These are phyloP conservation scores for Cerceris rybyensis DNA, from an alignment of 2,888 invertebrate species.

Conservation along the genomic window DNA sequence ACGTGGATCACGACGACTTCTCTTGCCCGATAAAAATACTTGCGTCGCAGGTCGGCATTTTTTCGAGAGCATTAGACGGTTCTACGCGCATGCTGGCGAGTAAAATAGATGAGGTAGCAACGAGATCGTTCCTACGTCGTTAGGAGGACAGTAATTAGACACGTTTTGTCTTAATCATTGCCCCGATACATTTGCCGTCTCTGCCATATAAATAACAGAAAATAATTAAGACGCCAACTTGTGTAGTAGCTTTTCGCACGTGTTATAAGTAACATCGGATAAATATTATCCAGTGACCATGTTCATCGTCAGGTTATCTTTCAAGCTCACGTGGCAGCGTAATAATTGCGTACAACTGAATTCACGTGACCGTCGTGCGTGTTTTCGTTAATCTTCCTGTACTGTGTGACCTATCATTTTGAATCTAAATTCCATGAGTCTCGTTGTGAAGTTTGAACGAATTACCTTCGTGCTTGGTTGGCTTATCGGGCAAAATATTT, in stretches of 20 bases:
- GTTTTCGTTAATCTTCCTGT: not conserved
- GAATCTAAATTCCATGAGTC: constrained; percentile 34
- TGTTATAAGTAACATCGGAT: constrained; percentile 5
- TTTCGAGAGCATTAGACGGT: constrained; percentile 14
- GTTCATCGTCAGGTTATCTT: not conserved
- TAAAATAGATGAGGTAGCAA: constrained; percentile 19
- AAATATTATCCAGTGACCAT: not conserved
- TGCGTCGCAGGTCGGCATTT: constrained; percentile 33
- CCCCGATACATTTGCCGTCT: not conserved
- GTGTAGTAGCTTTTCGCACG: not conserved
- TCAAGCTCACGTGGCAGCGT: constrained; percentile 16
- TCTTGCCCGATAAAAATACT: constrained; percentile 55
- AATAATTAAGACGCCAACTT: not conserved
- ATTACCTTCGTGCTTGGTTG: not conserved
- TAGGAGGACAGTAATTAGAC: constrained; percentile 36
- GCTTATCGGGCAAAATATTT: constrained; percentile 12
- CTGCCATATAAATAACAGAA: not conserved
- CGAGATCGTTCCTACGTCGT: constrained; percentile 38
- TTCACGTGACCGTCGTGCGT: constrained; percentile 30
- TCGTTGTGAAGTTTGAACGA: not conserved
- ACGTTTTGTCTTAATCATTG: constrained; percentile 4
- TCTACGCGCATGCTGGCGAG: constrained; percentile 11
- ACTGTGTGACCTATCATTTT: constrained; percentile 40
- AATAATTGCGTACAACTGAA: constrained; percentile 6
- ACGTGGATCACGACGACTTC: constrained; percentile 38